Conservation (phyloP, 35 echinoderm and acorn worm genomes). For the Eucidaris tribuloides region DNA sequence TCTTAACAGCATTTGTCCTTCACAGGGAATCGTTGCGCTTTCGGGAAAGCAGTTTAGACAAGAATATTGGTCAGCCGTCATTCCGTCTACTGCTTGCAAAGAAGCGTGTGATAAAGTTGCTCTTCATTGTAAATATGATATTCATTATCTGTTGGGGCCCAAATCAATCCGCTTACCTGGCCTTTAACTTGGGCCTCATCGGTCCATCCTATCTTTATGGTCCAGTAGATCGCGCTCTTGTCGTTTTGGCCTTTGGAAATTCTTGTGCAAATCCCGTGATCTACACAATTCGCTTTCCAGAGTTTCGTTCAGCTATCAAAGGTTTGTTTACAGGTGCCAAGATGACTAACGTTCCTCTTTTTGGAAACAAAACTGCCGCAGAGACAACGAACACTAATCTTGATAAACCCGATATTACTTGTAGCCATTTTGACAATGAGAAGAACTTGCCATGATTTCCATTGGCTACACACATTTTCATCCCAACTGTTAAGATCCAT, state of each 20-base stretch:
- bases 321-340: background rate
- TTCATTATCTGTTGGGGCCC: slow-evolving; percentile 32
- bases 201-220: background rate
- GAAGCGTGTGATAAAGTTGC: background rate
- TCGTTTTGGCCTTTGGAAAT: slow-evolving; percentile 18
- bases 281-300: background rate
- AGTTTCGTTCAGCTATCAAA: background rate
- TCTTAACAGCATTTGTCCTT: background rate
- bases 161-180: slow-evolving; percentile 8
- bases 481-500: too few species aligned
- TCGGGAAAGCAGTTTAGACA: background rate
- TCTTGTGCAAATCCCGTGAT: slow-evolving; percentile 27
- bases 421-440: too few species aligned
- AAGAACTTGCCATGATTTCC: too few species aligned
- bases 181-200: slow-evolving; percentile 13
- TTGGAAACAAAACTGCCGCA: too few species aligned
- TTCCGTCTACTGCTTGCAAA: background rate
- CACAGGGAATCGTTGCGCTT: background rate
- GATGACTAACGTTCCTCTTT: too few species aligned
- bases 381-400: too few species aligned
- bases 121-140: slow-evolving; percentile 8
- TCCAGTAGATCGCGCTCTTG: background rate
- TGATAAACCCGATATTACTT: too few species aligned
- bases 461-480: too few species aligned
- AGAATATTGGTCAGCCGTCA: background rate